These are phyloP conservation scores for Scylla paramamosain DNA, from an alignment of 1,140 invertebrate genomes.

Conservation along the genomic window DNA sequence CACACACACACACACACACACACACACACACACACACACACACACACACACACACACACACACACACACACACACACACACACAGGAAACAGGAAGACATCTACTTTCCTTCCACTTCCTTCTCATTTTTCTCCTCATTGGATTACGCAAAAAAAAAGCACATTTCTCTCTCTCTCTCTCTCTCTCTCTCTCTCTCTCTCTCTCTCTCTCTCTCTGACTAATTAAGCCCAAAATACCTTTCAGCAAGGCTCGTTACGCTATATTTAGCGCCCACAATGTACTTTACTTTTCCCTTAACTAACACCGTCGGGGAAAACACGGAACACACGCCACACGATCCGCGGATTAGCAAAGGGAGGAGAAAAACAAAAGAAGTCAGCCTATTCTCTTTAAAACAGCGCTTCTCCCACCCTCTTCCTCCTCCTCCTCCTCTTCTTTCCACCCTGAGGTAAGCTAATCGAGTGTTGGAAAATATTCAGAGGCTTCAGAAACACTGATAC, in stretches of 20 bases:
- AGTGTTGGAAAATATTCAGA: too few relatives aligned
- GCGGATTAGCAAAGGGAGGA: too few relatives aligned
- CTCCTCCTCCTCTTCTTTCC: too few relatives aligned
- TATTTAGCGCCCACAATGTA: background rate
- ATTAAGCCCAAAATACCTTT: background rate
- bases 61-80: background rate
- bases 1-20: background rate
- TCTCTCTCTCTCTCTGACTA: background rate
- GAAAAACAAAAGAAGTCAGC: too few relatives aligned
- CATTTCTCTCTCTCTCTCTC: background rate
- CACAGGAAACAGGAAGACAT: background rate
- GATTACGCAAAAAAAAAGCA: too few relatives aligned
- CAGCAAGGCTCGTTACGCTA: background rate
- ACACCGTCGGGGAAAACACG: too few relatives aligned
- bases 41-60: background rate
- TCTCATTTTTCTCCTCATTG: background rate
- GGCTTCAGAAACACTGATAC: too few relatives aligned
- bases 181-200: slow-evolving; percentile 16
- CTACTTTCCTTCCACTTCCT: background rate
- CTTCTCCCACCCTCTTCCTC: too few relatives aligned
- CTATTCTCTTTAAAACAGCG: too few relatives aligned
- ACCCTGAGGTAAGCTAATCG: too few relatives aligned
- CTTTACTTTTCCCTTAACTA: background rate
- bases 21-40: background rate
- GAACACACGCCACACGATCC: too few relatives aligned